A percentile compares a stretch with the other conserved stretches of the same genome.
Evolutionary conservation across 2,888 invertebrate species (phyloP).

Genomic region (Mythimna impura): DNA sequence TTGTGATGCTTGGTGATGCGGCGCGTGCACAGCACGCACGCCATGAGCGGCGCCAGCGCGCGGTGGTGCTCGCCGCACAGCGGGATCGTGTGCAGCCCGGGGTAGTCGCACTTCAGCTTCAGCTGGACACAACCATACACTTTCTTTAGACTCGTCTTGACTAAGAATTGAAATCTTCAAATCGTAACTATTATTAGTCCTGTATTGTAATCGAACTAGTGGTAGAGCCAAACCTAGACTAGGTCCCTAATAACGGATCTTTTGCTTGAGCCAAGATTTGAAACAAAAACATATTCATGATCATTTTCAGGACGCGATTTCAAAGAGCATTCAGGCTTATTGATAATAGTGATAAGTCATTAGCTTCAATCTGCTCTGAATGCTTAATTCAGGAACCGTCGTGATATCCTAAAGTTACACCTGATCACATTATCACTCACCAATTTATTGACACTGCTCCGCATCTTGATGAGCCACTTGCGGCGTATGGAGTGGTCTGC

Average conservation of each 20-base stretch:
- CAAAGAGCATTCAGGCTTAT: background rate
- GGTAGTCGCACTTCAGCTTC: conserved; percentile 91
- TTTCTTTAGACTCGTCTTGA: background rate
- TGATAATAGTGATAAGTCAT: background rate
- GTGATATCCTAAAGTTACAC: no score
- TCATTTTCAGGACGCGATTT: background rate
- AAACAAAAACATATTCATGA: no score
- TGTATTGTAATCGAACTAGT: no score
- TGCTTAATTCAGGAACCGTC: no score
- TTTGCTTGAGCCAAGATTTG: no score
- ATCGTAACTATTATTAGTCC: background rate
- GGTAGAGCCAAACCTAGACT: no score
- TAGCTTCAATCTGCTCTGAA: background rate
- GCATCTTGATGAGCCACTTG: conserved; percentile 93
- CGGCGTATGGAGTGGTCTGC: conserved; percentile 92
- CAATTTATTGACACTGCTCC: conserved; percentile 92
- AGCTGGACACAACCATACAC: conserved; percentile 77
- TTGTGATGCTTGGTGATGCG: conserved; percentile 94
- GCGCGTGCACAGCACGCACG: conserved; percentile 94
- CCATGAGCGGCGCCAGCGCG: conserved; percentile 93
- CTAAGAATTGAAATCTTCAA: background rate
- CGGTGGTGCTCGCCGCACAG: conserved; percentile 93
- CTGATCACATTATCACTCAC: conserved; percentile 71
- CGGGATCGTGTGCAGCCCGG: conserved; percentile 92
- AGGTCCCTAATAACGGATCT: no score